These are phyloP conservation scores for Platypus cylindrus DNA, from an alignment of 2,888 invertebrate genomes.

Conservation along the genomic window DNA sequence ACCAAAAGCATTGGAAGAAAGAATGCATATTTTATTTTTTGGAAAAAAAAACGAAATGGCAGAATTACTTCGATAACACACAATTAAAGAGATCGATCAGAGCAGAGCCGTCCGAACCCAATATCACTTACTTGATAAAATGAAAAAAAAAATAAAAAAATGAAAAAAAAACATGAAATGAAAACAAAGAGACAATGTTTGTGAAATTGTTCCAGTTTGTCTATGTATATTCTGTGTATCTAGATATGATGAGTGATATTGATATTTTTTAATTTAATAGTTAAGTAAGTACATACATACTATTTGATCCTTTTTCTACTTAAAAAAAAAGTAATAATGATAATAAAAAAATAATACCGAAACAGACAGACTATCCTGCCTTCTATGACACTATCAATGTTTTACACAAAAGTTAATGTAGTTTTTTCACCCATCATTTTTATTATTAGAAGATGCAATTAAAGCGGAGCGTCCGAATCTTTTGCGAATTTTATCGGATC, in stretches of 20 bases:
- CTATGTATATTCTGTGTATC: too few species aligned
- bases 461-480: too few species aligned
- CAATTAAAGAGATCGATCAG: slow-evolving; percentile 20
- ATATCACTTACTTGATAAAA: slow-evolving; percentile 16
- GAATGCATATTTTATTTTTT: too few species aligned
- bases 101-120: slow-evolving; percentile 33
- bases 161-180: too few species aligned
- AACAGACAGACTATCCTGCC: slow-evolving; percentile 31
- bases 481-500: too few species aligned
- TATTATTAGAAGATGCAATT: too few species aligned
- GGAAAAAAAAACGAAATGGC: slow-evolving; percentile 15
- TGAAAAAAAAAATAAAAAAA: slow-evolving; percentile 14
- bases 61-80: slow-evolving; percentile 27
- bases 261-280: too few species aligned
- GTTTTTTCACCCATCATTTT: too few species aligned
- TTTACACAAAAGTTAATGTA: too few species aligned
- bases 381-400: slow-evolving; percentile 30
- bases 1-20: slow-evolving; percentile 5
- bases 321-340: too few species aligned
- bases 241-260: slow-evolving; percentile 28
- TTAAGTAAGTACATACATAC: too few species aligned
- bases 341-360: too few species aligned
- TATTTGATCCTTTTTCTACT: slow-evolving; percentile 18
- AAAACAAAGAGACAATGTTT: slow-evolving; percentile 20
- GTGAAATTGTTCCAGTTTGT: slow-evolving; percentile 26